phyloP scores from a whole-genome alignment of 1,140 invertebrate species.

The Pissodes strobi region DNA sequence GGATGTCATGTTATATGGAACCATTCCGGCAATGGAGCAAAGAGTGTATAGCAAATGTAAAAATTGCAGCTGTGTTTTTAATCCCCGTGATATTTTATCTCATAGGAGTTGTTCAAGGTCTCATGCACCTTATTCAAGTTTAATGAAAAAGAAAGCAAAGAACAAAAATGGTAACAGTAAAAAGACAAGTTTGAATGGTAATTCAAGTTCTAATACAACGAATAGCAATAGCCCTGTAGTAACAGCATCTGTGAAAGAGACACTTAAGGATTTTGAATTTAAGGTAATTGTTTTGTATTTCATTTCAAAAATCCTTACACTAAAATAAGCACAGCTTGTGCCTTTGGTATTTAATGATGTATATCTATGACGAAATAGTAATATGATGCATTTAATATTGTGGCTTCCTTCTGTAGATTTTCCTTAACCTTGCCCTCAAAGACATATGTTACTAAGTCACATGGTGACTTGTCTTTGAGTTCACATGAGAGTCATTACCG shows the following conservation, averaged over 20 bases:
- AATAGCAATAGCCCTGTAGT: conserved; percentile 10
- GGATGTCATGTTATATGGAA: conserved; percentile 44
- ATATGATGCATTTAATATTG: too few species aligned
- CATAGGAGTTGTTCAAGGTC: conserved; percentile 41
- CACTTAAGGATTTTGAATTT: conserved; percentile 25
- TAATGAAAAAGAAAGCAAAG: conserved; percentile 46
- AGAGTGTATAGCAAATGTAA: conserved; percentile 42
- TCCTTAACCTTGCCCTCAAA: too few species aligned
- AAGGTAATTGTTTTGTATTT: too few species aligned
- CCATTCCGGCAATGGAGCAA: conserved; percentile 46
- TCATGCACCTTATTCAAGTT: conserved; percentile 17
- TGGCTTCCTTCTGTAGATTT: background rate
- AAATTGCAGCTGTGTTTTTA: conserved; percentile 44
- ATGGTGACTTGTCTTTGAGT: too few species aligned
- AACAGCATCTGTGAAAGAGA: background rate
- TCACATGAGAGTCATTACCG: too few species aligned
- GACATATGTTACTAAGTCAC: too few species aligned
- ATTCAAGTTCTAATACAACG: conserved; percentile 10
- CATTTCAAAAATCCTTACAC: too few species aligned
- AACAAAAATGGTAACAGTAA: conserved; percentile 39
- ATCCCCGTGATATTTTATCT: conserved; percentile 38
- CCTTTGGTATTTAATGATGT: too few species aligned
- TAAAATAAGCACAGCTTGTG: too few species aligned
- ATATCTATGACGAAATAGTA: too few species aligned
- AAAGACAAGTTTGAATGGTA: conserved; percentile 26